Base-by-base conservation (phyloP, 2,113 vertebrate species). In the Otis tarda region DNA sequence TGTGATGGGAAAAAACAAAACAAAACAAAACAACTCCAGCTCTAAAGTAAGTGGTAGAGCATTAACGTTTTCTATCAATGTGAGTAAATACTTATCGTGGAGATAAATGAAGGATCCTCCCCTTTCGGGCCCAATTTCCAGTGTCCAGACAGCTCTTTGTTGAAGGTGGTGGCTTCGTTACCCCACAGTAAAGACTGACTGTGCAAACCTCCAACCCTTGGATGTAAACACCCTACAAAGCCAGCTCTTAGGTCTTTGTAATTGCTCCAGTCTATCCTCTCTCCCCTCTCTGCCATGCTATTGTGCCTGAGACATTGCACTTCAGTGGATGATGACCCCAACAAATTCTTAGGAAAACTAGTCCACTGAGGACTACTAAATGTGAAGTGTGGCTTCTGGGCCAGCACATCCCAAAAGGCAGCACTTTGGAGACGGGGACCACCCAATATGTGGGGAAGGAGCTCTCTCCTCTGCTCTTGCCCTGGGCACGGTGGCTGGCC, bases 391-490 rank as follows among this genome's bases (percentile, higher is more conserved):
- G 21, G 27, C 65, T 82, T 95, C 64, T 79, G 74, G 12, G 17
- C 61, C 45, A 37, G 39, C 35, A 61, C 28, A 17, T 71, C 83
- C 56, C 0, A 1, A 87, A 59, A 52, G 33, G 14, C 52, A 64
- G 18, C 37, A 1, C 27, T 83, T 75, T 7, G 56, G 80, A 55
- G 47, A 13, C 0, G 1, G 14, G 37, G 14, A 78, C 10, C 37
- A 43, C 27, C 17, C 2, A 0, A 35, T 11, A 16, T 0, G 0
- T 45, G 41, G 45, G 12, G 41, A 93, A 73, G 70, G 67, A 57
- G 55, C 21, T 10, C 20, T 55, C 24, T 70, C 43, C 77, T 71
- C 19, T 1, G 12, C 33, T 5, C 55, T 41, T 25, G 25, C 13
- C 39, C 21, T 41, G 31, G 61, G 65, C 25, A 19, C 30, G 41